Percentiles rank a stretch among this genome's conserved stretches.
Conservation (phyloP, 2,797 vertebrate genomes). For the Masticophis lateralis region DNA sequence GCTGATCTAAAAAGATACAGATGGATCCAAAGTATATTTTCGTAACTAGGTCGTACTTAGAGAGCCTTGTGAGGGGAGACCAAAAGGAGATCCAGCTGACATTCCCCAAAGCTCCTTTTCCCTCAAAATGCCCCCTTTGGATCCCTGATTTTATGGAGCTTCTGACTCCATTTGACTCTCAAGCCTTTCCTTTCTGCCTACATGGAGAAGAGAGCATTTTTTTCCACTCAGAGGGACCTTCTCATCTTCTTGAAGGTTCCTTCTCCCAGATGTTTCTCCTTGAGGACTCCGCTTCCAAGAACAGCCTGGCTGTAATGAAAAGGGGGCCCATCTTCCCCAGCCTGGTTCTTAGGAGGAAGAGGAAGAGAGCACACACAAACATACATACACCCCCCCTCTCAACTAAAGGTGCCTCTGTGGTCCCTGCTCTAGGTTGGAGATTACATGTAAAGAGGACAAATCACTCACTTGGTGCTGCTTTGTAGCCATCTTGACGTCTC, state of each 20-base stretch:
- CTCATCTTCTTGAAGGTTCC: background rate
- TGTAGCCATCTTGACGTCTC: background rate
- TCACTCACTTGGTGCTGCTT: background rate
- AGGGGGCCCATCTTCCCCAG: background rate
- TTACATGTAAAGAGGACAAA: background rate
- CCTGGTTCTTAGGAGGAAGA: background rate
- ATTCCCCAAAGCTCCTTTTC: background rate
- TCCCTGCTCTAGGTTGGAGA: background rate
- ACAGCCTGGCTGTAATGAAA: background rate
- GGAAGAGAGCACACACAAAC: too few species aligned
- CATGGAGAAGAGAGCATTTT: background rate
- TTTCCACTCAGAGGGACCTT: background rate
- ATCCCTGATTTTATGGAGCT: background rate
- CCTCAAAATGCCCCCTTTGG: background rate
- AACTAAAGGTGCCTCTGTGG: background rate
- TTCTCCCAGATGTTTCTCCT: background rate
- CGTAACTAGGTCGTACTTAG: rapidly evolving
- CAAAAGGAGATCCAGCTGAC: background rate
- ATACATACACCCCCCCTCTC: background rate
- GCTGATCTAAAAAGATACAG: background rate
- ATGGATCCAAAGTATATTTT: background rate
- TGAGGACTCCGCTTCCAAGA: background rate
- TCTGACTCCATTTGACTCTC: background rate
- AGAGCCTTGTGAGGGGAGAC: background rate
- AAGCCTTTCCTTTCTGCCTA: background rate